Conservation (phyloP, 1,140 invertebrate genomes). For the Drosophila punjabiensis region DNA sequence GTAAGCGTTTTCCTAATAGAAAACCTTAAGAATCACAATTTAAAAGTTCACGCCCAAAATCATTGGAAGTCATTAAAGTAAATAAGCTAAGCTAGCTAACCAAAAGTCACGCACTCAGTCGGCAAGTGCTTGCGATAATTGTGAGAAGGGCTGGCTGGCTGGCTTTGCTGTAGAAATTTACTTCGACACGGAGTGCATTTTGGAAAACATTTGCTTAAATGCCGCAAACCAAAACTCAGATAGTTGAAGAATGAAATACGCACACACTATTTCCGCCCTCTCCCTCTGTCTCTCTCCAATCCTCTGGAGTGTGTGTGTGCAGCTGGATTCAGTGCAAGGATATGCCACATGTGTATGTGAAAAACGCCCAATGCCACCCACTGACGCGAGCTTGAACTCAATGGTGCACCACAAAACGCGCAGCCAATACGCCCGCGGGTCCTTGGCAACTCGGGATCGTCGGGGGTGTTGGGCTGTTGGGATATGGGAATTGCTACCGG, state of each 20-base stretch:
- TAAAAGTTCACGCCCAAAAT: constrained; percentile 10
- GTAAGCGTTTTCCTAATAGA: neutral
- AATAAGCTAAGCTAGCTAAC: constrained; percentile 57
- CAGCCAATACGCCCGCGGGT: constrained; percentile 75
- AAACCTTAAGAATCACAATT: neutral
- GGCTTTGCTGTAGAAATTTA: constrained; percentile 17
- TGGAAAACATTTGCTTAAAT: constrained; percentile 81
- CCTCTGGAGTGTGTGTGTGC: constrained; percentile 10
- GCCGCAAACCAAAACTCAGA: constrained; percentile 80
- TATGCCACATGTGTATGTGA: constrained; percentile 20
- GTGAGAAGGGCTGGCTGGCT: constrained; percentile 29
- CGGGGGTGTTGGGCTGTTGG: constrained; percentile 15
- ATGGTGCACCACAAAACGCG: constrained; percentile 73
- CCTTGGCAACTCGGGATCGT: constrained; percentile 25
- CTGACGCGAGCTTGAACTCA: constrained; percentile 28
- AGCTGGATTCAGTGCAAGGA: constrained; percentile 36
- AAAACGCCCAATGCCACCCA: neutral
- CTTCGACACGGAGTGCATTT: constrained; percentile 64
- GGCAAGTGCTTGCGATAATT: constrained; percentile 58
- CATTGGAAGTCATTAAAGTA: constrained; percentile 60
- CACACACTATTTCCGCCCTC: constrained; percentile 10
- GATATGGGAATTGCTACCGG: constrained; percentile 51
- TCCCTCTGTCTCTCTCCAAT: neutral
- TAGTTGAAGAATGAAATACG: constrained; percentile 76
- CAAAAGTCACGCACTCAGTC: constrained; percentile 68